phyloP scores from a whole-genome alignment of 2,888 invertebrate genomes.

The Cybosia mesomella region DNA sequence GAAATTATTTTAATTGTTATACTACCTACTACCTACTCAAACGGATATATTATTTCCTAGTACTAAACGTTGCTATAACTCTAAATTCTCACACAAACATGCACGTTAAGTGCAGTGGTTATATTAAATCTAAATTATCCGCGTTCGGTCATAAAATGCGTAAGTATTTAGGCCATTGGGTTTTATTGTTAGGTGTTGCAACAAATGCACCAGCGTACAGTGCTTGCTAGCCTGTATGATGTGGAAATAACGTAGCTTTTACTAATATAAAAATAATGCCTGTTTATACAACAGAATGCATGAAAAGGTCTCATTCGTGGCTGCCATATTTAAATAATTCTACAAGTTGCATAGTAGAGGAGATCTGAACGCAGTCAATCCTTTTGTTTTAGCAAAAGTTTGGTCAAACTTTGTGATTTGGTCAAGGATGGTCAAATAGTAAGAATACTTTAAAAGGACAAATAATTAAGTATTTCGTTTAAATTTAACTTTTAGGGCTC shows the following conservation, averaged over 20 bases:
- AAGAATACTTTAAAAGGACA: no score
- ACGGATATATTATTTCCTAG: background rate
- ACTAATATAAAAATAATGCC: background rate
- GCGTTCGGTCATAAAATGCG: constrained; percentile 66
- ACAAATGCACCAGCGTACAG: constrained; percentile 1
- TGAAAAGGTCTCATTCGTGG: no score
- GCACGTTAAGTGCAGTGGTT: constrained; percentile 27
- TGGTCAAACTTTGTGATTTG: no score
- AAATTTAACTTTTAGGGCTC: no score
- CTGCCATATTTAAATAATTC: no score
- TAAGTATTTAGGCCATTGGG: constrained; percentile 66
- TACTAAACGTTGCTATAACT: constrained; percentile 13
- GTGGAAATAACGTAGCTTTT: constrained; percentile 20
- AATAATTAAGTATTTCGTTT: no score
- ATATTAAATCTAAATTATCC: constrained; percentile 47
- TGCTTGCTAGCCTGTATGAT: background rate
- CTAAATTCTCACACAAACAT: constrained; percentile 25
- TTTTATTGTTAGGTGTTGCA: constrained; percentile 63
- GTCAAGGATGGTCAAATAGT: no score
- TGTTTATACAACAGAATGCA: no score
- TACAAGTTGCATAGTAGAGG: no score
- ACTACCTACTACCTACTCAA: background rate
- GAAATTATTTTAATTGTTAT: no score
- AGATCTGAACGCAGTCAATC: no score
- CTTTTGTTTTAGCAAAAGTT: no score